Evolutionary conservation across 1,140 invertebrate genomes (phyloP).

Genomic region (Druon quercuslanigerum): DNA sequence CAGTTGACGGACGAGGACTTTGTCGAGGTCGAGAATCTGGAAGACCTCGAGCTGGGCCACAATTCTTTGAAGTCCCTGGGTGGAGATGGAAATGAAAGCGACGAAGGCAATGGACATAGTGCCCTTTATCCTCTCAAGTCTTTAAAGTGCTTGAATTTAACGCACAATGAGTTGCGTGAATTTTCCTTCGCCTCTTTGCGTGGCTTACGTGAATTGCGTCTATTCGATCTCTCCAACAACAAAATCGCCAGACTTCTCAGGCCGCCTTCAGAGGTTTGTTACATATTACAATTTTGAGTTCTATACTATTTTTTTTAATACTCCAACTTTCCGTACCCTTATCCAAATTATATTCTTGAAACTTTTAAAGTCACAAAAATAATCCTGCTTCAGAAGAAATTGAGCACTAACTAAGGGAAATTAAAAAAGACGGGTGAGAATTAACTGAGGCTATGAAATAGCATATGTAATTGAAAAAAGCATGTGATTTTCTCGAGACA

Average conservation of each 20-base stretch:
- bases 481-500: neutral
- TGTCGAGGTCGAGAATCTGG: constrained; percentile 79
- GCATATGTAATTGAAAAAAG: neutral
- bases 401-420: no score
- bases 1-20: constrained; percentile 87
- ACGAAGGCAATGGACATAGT: constrained; percentile 74
- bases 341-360: no score
- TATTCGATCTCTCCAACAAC: constrained; percentile 86
- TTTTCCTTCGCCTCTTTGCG: constrained; percentile 86
- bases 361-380: no score
- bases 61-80: constrained; percentile 82
- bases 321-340: no score
- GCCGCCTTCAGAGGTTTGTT: constrained; percentile 78
- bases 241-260: constrained; percentile 80
- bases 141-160: constrained; percentile 82
- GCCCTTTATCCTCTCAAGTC: constrained; percentile 82
- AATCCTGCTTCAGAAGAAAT: no score
- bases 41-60: constrained; percentile 81
- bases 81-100: constrained; percentile 51
- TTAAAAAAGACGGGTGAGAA: no score
- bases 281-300: neutral
- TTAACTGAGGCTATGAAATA: neutral
- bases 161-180: constrained; percentile 83
- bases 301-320: neutral
- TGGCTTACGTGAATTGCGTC: constrained; percentile 80